phyloP scores from a whole-genome alignment of 1,140 invertebrate species.

The Hylyphantes graminicola region DNA sequence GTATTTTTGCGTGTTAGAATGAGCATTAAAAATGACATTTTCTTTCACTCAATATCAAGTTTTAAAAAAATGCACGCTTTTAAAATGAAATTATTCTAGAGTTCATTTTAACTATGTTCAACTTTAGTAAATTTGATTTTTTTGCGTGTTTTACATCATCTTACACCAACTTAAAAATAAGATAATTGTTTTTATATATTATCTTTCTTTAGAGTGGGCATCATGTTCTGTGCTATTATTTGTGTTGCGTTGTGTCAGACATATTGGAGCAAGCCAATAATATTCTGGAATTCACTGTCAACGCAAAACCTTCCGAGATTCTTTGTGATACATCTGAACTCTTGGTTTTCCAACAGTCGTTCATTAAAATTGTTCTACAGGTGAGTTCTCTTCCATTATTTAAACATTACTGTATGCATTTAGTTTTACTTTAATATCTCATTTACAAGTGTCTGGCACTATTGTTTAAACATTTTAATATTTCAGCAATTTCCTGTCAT shows the following conservation, averaged over 20 bases:
- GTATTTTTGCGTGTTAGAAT: neutral
- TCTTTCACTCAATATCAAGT: too few species aligned
- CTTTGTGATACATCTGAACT: constrained; percentile 24
- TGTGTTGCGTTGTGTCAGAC: neutral
- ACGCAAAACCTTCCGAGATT: neutral
- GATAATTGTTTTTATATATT: neutral
- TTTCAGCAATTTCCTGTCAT: constrained; percentile 11
- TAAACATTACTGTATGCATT: neutral
- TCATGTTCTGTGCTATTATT: constrained; percentile 20
- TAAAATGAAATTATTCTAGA: too few species aligned
- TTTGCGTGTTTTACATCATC: neutral
- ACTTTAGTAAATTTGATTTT: too few species aligned
- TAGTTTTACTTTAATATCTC: neutral
- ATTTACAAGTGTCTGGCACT: neutral
- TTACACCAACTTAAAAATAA: neutral
- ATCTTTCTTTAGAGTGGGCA: constrained; percentile 21
- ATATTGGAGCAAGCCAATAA: constrained; percentile 25
- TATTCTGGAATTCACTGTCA: constrained; percentile 10
- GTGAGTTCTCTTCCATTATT: neutral
- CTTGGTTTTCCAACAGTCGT: neutral
- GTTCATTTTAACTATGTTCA: too few species aligned
- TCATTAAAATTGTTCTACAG: neutral
- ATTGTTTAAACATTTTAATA: neutral
- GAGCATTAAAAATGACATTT: too few species aligned
- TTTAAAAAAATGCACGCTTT: too few species aligned